Evolutionary conservation across 2,888 invertebrate species (phyloP).

Genomic region (Drosophila birchii): DNA sequence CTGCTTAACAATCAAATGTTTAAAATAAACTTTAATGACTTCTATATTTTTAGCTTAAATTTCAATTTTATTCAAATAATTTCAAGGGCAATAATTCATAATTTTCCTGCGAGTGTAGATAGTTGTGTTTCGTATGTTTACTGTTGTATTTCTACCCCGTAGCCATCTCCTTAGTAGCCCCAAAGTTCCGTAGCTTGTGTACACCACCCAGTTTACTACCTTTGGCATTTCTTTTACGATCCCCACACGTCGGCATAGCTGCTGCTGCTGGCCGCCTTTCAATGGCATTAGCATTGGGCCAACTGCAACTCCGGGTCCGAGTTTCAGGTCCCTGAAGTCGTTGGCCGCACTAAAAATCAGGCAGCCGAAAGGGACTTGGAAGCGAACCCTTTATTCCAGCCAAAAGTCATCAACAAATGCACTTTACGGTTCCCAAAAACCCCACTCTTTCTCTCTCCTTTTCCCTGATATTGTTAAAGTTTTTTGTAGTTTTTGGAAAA

Average conservation of each 20-base stretch:
- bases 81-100: neutral
- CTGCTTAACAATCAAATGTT: neutral
- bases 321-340: slow-evolving; percentile 21
- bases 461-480: slow-evolving; percentile 23
- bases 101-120: slow-evolving; percentile 18
- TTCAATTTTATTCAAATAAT: neutral
- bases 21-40: too few relatives aligned
- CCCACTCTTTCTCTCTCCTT: neutral
- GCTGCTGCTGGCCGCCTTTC: slow-evolving; percentile 59
- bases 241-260: slow-evolving; percentile 52
- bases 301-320: slow-evolving; percentile 20
- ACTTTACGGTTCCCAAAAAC: slow-evolving; percentile 41
- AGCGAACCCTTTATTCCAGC: slow-evolving; percentile 23
- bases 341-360: slow-evolving; percentile 58
- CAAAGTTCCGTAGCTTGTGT: slow-evolving; percentile 56
- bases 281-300: slow-evolving; percentile 68
- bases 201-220: slow-evolving; percentile 58
- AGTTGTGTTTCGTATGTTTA: slow-evolving; percentile 27
- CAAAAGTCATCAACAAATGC: slow-evolving; percentile 57
- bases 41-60: neutral
- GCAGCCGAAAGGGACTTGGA: slow-evolving; percentile 39
- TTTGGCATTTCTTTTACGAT: slow-evolving; percentile 69
- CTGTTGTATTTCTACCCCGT: slow-evolving; percentile 41
- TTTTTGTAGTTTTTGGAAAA: slow-evolving; percentile 65
- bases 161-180: slow-evolving; percentile 39